Evolutionary conservation across 2,888 invertebrate genomes (phyloP), one percentile per base, ranked within the genome.

Genomic region (Ephialtes manifestator): DNA sequence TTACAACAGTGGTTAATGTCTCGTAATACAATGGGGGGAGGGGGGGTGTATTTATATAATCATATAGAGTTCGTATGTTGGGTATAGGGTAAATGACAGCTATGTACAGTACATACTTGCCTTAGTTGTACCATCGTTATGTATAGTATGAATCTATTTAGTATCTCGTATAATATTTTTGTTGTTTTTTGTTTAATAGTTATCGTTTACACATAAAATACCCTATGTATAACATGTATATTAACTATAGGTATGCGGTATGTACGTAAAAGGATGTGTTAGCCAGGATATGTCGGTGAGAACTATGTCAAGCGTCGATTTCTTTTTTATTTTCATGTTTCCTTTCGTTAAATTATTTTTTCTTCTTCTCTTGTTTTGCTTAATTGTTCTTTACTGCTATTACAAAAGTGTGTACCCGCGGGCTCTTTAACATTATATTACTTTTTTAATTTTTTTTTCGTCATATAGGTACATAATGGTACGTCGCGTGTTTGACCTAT

Each of bases 51-150:
- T 90, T 77, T 87, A 84, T 84, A 84, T 84, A 84, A 87, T 86
- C 86, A 87, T 89, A 87, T 88, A 88, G 84, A 86, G 83, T 91
- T 81, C 79, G 89, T 90, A 91, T 88, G 88, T 90, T 88, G 89
- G 92, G 89, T 88, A 90, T 83, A 71, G 90, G 91, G 89, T 90
- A 90, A 89, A 89, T 92, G 94, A 93, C 91, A 93, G 92, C 93
- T 94, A 93, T 94, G 92, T 94, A 94, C 93, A 93, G 90, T 93
- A 93, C 93, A 93, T 92, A 93, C 92, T 93, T 92, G 93, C 92
- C 92, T 93, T 90, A 92, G 89, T 93, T 93, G 92, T 93, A 93
- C 92, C 93, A 92, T 93, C 89, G 89, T 92, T 81, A 70, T 83
- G 82, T 88, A 89, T 89, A 89, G 87, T 89, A 89, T 89, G 86